These are phyloP conservation scores for Cerceris ruficornis DNA, from an alignment of 2,888 invertebrate genomes.

Conservation along the genomic window DNA sequence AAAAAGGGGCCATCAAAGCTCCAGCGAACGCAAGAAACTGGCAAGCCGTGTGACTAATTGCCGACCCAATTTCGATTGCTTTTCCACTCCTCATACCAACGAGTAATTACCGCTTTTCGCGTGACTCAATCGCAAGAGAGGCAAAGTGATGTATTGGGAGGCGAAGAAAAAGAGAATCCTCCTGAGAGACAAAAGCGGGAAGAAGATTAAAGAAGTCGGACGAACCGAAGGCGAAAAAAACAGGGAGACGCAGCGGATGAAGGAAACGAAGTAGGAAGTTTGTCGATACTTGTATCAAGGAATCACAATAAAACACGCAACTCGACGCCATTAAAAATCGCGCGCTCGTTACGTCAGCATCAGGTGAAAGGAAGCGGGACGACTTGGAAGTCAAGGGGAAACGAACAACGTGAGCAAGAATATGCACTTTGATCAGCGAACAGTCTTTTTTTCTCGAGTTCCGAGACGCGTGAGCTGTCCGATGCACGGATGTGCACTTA, in stretches of 20 bases:
- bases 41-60: background rate
- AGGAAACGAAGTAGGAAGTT: background rate
- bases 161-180: background rate
- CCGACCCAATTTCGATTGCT: background rate
- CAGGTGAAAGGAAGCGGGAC: constrained; percentile 32
- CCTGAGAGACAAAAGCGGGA: background rate
- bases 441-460: background rate
- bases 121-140: constrained; percentile 3
- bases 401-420: constrained; percentile 15
- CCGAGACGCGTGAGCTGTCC: background rate
- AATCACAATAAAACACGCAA: constrained; percentile 2
- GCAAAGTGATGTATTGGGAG: background rate
- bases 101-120: background rate
- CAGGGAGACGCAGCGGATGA: too few relatives aligned
- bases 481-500: constrained; percentile 9
- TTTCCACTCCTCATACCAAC: background rate
- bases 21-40: background rate
- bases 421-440: constrained; percentile 21
- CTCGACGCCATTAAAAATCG: constrained; percentile 13
- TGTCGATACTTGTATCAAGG: background rate
- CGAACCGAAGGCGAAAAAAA: background rate
- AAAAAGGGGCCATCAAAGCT: background rate
- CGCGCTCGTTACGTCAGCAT: constrained; percentile 28
- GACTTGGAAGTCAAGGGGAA: constrained; percentile 29
- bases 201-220: background rate